Percentiles rank a stretch among this genome's conserved stretches.
Evolutionary conservation across 2,888 invertebrate genomes (phyloP).

Genomic region (Amorpha juglandis): DNA sequence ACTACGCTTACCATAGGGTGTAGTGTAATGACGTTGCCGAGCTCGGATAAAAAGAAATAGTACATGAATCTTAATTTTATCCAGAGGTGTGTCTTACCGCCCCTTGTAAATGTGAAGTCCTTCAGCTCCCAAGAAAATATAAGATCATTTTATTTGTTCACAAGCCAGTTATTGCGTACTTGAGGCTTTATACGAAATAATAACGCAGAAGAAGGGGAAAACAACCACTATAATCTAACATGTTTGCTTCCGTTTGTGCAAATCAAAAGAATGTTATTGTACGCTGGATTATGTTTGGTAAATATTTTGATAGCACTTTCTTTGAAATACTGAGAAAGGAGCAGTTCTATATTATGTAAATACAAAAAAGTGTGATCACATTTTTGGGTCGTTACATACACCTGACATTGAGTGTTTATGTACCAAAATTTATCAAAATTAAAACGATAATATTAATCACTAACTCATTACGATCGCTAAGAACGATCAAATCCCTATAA

Average conservation of each 20-base stretch:
- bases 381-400: no score
- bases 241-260: constrained; percentile 11
- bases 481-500: no score
- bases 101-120: neutral
- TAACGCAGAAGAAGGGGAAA: neutral
- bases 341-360: no score
- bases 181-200: constrained; percentile 17
- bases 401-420: no score
- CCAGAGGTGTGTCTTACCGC: neutral
- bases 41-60: no score
- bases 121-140: neutral
- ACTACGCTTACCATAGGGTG: no score
- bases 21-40: no score
- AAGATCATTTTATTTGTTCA: constrained; percentile 14
- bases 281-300: constrained; percentile 9
- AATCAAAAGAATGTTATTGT: constrained; percentile 27
- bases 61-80: no score
- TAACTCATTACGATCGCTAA: no score
- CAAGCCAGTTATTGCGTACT: constrained; percentile 13
- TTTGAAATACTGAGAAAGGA: neutral
- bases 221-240: neutral
- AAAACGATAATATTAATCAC: no score
- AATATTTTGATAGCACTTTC: constrained; percentile 16
- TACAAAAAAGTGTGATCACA: no score
- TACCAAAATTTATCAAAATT: no score